Base-by-base conservation (phyloP, 2,888 invertebrate species). In the Spilarctia lutea region DNA sequence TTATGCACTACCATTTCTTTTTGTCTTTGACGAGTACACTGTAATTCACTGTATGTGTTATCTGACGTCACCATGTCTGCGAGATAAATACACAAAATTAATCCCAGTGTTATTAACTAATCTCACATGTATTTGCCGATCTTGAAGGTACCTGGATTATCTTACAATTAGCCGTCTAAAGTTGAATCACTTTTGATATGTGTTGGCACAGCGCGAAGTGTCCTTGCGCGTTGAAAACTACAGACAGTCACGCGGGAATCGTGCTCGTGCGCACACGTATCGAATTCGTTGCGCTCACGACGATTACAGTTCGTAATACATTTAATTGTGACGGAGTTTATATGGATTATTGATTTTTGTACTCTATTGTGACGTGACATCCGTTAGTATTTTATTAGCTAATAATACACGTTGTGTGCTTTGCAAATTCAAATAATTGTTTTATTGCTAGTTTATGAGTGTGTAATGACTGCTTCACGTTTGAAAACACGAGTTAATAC, bases 201-300 rank as follows among this genome's bases (percentile, higher is more conserved):
- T 63, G 75, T 75, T 42, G 72, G 39, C 73, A 74, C 74, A 76
- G 69, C 77, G 76, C 76, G 74, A 52, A 39, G 70, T 77, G 83
- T 80, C 83, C 83, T 84, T 84, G 83, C 76, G 75, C 73, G 74
- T 70, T 73, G 77, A 81, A 79, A 83, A 72, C 75, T 74, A 77
- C 20, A 70, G 72, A 39, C 82, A 84, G 84, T 84, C 82, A 83
- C 84, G 83, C 84, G 83, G 75, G 75, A 77, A 72, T 77, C 56
- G 71, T 79, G 84, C 77, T 75, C 63, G 65, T 70, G 79, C 56
- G 80, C 76, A 70, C 75, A 73, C 80, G 85, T 71, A 65, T 76
- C 63, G 48, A 27, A 30, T 42, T 60, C 35, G 35, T 30, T 56
- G 45, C 42, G 52, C 69, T 56, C 71, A 74, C 75, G 71, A 56